Evolutionary conservation across 2,113 vertebrate species (phyloP).

Genomic region (Myotis lucifugus): DNA sequence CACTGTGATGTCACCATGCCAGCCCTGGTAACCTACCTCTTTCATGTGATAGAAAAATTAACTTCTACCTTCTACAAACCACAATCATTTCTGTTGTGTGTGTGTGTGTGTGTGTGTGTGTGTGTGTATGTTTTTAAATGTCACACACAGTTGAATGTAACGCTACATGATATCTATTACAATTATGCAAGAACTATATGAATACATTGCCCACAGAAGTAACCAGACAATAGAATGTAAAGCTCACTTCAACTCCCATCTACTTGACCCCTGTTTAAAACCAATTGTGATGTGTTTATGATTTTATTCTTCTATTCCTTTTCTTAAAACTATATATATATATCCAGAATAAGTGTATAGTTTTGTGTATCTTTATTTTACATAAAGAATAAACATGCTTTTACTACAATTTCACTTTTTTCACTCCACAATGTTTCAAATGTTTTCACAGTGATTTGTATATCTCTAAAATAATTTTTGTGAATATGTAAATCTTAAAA

Average conservation of each 20-base stretch:
- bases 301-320: neutral
- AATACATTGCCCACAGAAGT: neutral
- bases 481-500: neutral
- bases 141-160: neutral
- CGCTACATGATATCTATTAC: neutral
- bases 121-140: neutral
- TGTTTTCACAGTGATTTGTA: neutral
- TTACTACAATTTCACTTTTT: neutral
- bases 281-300: neutral
- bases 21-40: neutral
- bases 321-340: neutral
- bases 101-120: no score
- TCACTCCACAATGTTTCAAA: neutral
- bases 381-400: neutral
- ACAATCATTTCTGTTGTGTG: neutral
- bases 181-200: neutral
- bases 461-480: neutral
- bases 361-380: neutral
- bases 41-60: neutral
- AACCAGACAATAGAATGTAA: neutral
- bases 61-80: neutral
- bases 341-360: neutral
- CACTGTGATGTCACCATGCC: neutral
- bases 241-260: neutral
- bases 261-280: neutral